A percentile compares a stretch with the other conserved stretches of the same genome.
Evolutionary conservation across 2,797 vertebrate genomes (phyloP).

Genomic region (Hylomyscus alleni): DNA sequence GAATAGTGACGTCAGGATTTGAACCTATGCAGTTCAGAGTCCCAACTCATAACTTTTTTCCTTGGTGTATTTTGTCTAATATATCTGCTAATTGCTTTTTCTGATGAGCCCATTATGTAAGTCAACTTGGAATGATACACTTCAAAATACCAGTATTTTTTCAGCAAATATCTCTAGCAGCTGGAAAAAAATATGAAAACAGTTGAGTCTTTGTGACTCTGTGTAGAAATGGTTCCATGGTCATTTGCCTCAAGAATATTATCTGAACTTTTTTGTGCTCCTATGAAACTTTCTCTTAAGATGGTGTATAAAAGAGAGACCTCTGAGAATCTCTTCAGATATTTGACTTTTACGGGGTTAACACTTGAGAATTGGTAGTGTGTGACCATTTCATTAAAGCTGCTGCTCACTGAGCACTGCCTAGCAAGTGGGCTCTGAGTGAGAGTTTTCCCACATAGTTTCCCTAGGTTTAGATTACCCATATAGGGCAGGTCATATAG

Average conservation of each 20-base stretch:
- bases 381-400: neutral
- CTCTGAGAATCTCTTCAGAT: slow-evolving; percentile 21
- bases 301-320: slow-evolving; percentile 19
- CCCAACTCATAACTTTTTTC: slow-evolving; percentile 36
- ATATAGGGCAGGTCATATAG: neutral
- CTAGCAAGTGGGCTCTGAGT: neutral
- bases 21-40: slow-evolving; percentile 33
- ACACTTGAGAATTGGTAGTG: neutral
- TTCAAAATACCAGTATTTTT: slow-evolving; percentile 68
- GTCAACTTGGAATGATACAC: slow-evolving; percentile 61
- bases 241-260: slow-evolving; percentile 68
- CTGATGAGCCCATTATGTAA: slow-evolving; percentile 44
- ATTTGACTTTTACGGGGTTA: slow-evolving; percentile 3
- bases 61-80: slow-evolving; percentile 32
- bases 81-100: slow-evolving; percentile 53
- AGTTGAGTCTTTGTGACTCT: slow-evolving; percentile 58
- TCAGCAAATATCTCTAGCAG: slow-evolving; percentile 67
- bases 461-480: neutral
- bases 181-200: slow-evolving; percentile 72
- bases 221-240: slow-evolving; percentile 68
- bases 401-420: neutral
- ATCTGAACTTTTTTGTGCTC: slow-evolving; percentile 58
- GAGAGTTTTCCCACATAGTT: neutral
- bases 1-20: slow-evolving; percentile 10
- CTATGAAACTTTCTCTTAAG: neutral